phyloP scores from a whole-genome alignment of 2,797 vertebrate species.

The Gymnodraco acuticeps region DNA sequence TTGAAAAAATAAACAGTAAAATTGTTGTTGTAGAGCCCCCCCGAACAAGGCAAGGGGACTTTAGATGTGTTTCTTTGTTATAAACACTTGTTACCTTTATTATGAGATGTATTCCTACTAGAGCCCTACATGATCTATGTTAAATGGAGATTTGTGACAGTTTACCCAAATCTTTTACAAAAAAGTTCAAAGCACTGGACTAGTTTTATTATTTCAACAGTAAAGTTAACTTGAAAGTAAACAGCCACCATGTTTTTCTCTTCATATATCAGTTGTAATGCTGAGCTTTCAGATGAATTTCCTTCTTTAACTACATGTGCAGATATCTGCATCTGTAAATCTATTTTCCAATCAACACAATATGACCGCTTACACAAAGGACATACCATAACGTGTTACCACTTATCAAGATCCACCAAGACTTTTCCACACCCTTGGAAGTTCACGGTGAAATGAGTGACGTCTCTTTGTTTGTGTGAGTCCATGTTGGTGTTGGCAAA shows the following conservation, averaged over 20 bases:
- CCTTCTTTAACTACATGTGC: not conserved
- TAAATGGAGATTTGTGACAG: not conserved
- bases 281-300: slow-evolving; percentile 6
- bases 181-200: slow-evolving; percentile 29
- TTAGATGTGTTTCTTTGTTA: slow-evolving; percentile 4
- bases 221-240: slow-evolving; percentile 37
- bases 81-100: slow-evolving; percentile 7
- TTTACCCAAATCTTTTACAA: slow-evolving; percentile 22
- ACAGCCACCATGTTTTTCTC: slow-evolving; percentile 14
- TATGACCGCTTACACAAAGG: not conserved
- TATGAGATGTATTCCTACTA: slow-evolving; percentile 33
- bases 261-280: slow-evolving; percentile 20
- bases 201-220: slow-evolving; percentile 32
- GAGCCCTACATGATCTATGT: slow-evolving; percentile 22
- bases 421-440: slow-evolving; percentile 2
- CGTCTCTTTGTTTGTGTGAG: not conserved
- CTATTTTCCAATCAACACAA: not conserved
- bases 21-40: not conserved
- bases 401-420: not conserved
- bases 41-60: not conserved
- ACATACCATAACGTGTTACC: not conserved
- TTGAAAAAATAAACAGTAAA: slow-evolving; percentile 42
- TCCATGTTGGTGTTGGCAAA: not conserved
- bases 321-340: not conserved
- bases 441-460: slow-evolving; percentile 26